phyloP scores from a whole-genome alignment of 2,113 vertebrate genomes.

The Phyllopteryx taeniolatus region DNA sequence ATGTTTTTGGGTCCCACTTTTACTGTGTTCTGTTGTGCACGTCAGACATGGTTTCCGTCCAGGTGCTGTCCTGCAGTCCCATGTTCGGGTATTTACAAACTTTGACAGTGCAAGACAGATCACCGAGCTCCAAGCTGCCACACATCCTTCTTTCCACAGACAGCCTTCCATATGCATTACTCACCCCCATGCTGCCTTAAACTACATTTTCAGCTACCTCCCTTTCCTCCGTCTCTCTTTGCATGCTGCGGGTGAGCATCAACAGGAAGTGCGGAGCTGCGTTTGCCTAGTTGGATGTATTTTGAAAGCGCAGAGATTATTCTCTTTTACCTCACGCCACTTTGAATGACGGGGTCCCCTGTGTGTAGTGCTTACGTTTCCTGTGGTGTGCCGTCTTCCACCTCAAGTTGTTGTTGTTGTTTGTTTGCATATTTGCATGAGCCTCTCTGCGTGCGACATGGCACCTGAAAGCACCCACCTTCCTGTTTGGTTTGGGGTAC shows the following conservation, averaged over 20 bases:
- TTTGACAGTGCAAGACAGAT: constrained; percentile 55
- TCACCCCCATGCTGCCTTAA: constrained; percentile 37
- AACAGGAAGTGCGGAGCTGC: neutral
- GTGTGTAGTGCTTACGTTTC: constrained; percentile 27
- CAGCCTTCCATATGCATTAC: constrained; percentile 54
- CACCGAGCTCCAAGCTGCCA: constrained; percentile 47
- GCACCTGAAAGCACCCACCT: constrained; percentile 18
- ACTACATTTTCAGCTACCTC: constrained; percentile 29
- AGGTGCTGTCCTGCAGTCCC: constrained; percentile 42
- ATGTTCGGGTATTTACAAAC: constrained; percentile 55
- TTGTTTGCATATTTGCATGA: constrained; percentile 40
- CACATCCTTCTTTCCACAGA: constrained; percentile 56
- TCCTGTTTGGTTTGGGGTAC: constrained; percentile 12
- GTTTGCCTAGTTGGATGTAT: neutral
- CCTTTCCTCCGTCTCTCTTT: neutral
- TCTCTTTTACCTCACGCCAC: constrained; percentile 25
- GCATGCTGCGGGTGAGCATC: constrained; percentile 19
- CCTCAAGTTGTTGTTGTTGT: constrained; percentile 26
- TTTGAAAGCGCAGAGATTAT: constrained; percentile 30
- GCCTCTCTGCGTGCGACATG: constrained; percentile 20
- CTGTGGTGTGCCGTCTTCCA: constrained; percentile 27
- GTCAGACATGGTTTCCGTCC: constrained; percentile 21
- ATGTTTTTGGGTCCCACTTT: neutral
- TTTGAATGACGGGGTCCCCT: constrained; percentile 34
- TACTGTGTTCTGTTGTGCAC: constrained; percentile 1